Conservation (phyloP, 1,140 invertebrate genomes). For the Chironomus striatipennis region DNA sequence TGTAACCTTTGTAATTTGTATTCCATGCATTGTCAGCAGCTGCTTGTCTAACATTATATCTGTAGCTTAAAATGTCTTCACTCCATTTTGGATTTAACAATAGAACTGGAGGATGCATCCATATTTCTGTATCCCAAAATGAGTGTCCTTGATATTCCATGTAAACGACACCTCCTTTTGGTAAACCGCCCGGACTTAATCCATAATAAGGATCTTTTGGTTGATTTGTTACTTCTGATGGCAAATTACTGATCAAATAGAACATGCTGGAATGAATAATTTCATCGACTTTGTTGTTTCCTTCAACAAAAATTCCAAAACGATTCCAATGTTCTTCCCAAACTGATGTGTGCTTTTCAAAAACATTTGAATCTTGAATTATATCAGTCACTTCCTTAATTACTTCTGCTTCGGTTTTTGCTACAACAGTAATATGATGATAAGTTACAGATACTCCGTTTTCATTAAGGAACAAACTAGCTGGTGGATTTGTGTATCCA, state of each 20-base stretch:
- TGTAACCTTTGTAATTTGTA: constrained; percentile 40
- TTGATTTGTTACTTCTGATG: constrained; percentile 37
- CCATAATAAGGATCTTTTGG: constrained; percentile 38
- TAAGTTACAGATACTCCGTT: constrained; percentile 29
- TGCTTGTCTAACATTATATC: constrained; percentile 38
- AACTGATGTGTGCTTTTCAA: not conserved
- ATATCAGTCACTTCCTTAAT: not conserved
- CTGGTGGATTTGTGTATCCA: constrained; percentile 43
- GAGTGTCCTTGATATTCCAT: constrained; percentile 40
- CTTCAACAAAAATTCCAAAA: not conserved
- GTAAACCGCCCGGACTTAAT: constrained; percentile 42
- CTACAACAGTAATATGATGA: not conserved
- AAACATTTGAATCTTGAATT: not conserved
- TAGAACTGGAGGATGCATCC: constrained; percentile 43
- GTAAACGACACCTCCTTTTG: constrained; percentile 34
- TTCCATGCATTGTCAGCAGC: constrained; percentile 38
- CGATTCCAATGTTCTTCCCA: not conserved
- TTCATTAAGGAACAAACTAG: constrained; percentile 40
- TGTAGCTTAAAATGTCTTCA: constrained; percentile 39
- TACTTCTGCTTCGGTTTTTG: not conserved
- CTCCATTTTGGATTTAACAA: constrained; percentile 40
- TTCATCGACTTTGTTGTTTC: not conserved
- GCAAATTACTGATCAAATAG: constrained; percentile 42
- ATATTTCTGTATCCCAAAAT: constrained; percentile 45
- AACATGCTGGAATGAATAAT: constrained; percentile 6